A percentile compares a stretch with the other conserved stretches of the same genome.
phyloP scores from a whole-genome alignment of 2,113 vertebrate species.

The Corynorhinus townsendii region DNA sequence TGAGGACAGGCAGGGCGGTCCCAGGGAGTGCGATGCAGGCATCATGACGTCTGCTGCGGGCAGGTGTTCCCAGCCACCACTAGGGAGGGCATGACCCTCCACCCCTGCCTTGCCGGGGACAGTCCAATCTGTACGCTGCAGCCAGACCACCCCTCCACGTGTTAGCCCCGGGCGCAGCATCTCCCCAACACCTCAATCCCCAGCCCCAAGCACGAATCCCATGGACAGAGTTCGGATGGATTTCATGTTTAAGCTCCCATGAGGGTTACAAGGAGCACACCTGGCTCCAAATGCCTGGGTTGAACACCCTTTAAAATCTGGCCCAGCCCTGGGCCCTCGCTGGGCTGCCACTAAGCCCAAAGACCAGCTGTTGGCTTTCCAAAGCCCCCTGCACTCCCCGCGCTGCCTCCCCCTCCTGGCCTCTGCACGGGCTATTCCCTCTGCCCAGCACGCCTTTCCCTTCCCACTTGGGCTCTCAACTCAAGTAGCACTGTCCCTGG shows the following conservation, averaged over 20 bases:
- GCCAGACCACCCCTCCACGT: too few relatives aligned
- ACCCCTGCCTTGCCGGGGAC: neutral
- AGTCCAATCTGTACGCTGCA: too few relatives aligned
- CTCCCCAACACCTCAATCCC: neutral
- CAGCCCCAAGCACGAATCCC: neutral
- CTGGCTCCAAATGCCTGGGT: neutral
- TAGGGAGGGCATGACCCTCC: rapidly evolving
- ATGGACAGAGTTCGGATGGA: neutral
- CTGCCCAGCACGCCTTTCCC: neutral
- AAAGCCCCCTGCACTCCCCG: neutral
- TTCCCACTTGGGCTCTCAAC: neutral
- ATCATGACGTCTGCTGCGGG: rapidly evolving
- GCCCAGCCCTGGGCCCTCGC: neutral
- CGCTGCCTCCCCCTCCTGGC: neutral
- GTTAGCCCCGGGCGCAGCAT: rapidly evolving
- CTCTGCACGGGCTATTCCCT: rapidly evolving
- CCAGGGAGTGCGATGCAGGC: rapidly evolving
- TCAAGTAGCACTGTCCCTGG: neutral
- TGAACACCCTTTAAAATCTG: neutral
- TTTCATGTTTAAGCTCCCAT: too few relatives aligned
- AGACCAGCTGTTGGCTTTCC: neutral
- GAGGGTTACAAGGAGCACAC: rapidly evolving
- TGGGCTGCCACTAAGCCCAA: neutral
- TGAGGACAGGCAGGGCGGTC: neutral
- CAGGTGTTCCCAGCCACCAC: neutral